Evolutionary conservation across 2,113 vertebrate genomes (phyloP), one percentile per base, ranked within the genome.

Genomic region (Potamarius usumacintae): DNA sequence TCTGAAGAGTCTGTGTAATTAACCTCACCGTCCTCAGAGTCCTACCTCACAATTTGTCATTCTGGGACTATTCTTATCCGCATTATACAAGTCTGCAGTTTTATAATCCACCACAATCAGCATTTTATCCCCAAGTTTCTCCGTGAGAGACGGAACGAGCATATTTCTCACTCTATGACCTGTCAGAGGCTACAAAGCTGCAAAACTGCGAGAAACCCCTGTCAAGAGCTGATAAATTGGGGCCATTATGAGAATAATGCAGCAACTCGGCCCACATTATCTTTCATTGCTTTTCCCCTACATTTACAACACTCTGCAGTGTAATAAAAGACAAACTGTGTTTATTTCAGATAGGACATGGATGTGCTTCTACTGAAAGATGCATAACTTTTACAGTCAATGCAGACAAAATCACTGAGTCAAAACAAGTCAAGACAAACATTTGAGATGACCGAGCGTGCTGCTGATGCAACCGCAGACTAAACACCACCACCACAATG

Each of bases 311-410:
- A 11, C 17, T 30, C 82, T 84, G 82, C 82, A 71, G 25, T 50
- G 65, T 81, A 42, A 82, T 67, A 67, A 85, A 15, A 76, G n/a
- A 12, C 30, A n/a, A 63, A 80, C 58, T 30, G 10, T 11, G 2
- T 14, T 83, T 84, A 79, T 85, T 88, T 34, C 62, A 69, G 25
- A 87, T 72, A 55, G 84, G 42, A 86, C 42, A 87, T 86, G 74
- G 82, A 82, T 86, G 89, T 83, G 91, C 91, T 90, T 91, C 90
- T 93, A 93, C 92, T 95, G 92, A 94, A 95, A 90, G 93, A 90
- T 89, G 85, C 83, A 90, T 88, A 95, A 94, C 92, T 87, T 58
- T 58, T 81, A 48, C 84, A 93, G 90, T 94, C 93, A 94, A 95
- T 91, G 92, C 81, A 88, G 42, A 78, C 69, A n/a, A n/a, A 42